phyloP scores from a whole-genome alignment of 2,113 vertebrate genomes.

The Alces alces region DNA sequence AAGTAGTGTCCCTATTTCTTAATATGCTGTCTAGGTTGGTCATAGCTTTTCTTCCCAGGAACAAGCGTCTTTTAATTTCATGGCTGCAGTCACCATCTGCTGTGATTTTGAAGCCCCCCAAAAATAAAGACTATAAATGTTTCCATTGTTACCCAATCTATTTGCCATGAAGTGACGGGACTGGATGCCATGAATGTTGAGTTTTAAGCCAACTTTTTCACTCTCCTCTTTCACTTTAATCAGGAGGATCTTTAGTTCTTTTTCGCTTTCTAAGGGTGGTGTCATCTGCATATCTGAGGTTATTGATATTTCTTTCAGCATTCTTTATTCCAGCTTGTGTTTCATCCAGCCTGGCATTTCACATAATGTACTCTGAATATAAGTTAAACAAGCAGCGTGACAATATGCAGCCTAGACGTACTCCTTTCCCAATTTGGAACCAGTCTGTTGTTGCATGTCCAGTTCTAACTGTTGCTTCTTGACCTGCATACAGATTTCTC shows the following conservation, averaged over 20 bases:
- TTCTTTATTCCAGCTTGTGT: background rate
- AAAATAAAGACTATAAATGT: background rate
- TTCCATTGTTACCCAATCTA: background rate
- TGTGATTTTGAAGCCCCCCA: accelerated
- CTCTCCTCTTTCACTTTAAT: background rate
- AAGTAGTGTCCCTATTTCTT: background rate
- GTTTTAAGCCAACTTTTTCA: background rate
- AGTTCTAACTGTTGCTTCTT: background rate
- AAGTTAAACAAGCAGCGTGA: background rate
- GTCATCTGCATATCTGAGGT: background rate
- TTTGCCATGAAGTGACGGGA: background rate
- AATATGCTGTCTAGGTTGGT: background rate
- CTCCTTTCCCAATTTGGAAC: background rate
- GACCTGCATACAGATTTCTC: background rate
- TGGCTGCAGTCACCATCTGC: background rate
- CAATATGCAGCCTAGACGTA: background rate
- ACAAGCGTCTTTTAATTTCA: background rate
- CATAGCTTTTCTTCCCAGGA: background rate
- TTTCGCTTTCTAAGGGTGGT: background rate
- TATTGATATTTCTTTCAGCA: background rate
- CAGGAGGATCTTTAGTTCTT: background rate
- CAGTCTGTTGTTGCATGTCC: background rate
- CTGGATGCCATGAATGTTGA: background rate
- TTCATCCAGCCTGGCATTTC: background rate
- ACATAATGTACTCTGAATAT: background rate